phyloP scores from a whole-genome alignment of 2,888 invertebrate genomes.

The Metacarcinus magister region DNA sequence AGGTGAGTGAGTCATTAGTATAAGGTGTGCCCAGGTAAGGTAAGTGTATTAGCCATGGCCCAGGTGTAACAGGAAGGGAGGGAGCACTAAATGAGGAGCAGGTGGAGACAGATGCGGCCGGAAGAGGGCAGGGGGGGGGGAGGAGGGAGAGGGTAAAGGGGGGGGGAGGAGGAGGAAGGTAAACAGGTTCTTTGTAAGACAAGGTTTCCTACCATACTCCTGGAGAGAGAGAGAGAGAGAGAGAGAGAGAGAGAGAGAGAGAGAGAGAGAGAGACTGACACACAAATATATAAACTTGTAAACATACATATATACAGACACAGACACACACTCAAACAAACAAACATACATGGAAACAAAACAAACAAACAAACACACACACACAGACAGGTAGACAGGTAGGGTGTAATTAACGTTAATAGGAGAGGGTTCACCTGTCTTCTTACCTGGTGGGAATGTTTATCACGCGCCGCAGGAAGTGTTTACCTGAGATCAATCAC shows the following conservation, averaged over 20 bases:
- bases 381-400: background rate
- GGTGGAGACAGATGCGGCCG: background rate
- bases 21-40: background rate
- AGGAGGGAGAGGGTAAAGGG: background rate
- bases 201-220: background rate
- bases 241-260: slow-evolving; percentile 51
- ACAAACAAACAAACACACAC: background rate
- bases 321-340: background rate
- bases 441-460: background rate
- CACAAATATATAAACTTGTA: background rate
- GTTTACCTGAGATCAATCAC: slow-evolving; percentile 34
- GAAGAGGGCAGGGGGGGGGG: background rate
- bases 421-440: background rate
- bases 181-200: background rate
- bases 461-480: background rate
- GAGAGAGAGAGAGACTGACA: background rate
- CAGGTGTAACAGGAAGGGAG: slow-evolving; percentile 21
- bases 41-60: background rate
- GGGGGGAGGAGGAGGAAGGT: background rate
- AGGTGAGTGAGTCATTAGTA: background rate
- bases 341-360: background rate
- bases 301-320: background rate
- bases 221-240: background rate
- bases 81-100: background rate
- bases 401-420: background rate